Base-by-base conservation (phyloP, 2,888 invertebrate genomes). In the Pachycephus smyrnensis region DNA sequence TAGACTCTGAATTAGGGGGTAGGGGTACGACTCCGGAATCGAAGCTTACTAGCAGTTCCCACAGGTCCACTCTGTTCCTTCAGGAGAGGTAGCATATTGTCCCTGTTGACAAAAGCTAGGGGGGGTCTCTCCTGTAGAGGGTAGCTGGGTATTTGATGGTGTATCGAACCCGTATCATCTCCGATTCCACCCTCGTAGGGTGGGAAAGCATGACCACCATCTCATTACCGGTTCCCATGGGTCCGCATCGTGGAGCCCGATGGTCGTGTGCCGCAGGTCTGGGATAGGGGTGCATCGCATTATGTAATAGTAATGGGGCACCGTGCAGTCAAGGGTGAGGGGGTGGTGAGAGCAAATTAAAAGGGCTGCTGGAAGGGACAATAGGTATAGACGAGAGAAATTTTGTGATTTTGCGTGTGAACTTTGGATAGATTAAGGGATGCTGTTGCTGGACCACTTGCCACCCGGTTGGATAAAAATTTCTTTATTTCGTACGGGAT, bases 141-240 rank as follows among this genome's bases (percentile, higher is more conserved):
- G 79, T 81, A 77, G 75, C 69, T 79, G 81, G 80, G 84, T 35
- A 76, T 69, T 71, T 23, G 55, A 55, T 55, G 55, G 55, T 33
- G 69, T 69, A 69, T 35, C 33, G 69, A 55, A 77, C 69, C 69
- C 75, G n/a, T 71, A 71, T 71, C 71, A 71, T 78, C 75, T 69
- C 35, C 73, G 68, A 75, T 79, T 68, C 73, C 40, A 30, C 35
- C 73, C 55, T 40, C 76, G 76, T 73, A 33, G 84, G 84, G 89
- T 90, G 90, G 90, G 90, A 90, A 89, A 88, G 87, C 89, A 86
- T 89, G 90, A 90, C 91, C 91, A 88, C 91, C 89, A 89, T 91
- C 90, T 91, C 90, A 91, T 91, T 91, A 91, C 89, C 86, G 85
- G 90, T 91, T 91, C 91, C 91, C 90, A 91, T 90, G 91, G 89